Conservation (phyloP, 1,140 invertebrate species). For the Littorina saxatilis region DNA sequence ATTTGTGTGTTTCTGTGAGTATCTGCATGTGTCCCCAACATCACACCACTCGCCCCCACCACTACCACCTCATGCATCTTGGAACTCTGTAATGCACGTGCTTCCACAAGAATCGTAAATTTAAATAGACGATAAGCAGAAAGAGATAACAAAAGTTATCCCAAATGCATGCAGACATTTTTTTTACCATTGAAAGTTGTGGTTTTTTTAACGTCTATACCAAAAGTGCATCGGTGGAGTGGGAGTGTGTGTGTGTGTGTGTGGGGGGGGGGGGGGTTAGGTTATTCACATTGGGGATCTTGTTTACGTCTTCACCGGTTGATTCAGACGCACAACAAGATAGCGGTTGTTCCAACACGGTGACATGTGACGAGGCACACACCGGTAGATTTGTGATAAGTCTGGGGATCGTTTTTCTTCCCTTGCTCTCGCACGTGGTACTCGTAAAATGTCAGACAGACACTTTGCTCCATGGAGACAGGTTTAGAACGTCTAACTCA, state of each 20-base stretch:
- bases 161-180: too few relatives aligned
- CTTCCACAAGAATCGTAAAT: not conserved
- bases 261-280: too few relatives aligned
- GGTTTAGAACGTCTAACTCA: too few relatives aligned
- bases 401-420: not conserved
- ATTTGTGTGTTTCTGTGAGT: constrained; percentile 7
- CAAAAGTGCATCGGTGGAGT: too few relatives aligned
- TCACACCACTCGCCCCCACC: not conserved
- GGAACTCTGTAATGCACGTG: too few relatives aligned
- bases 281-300: not conserved
- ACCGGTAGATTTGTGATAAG: constrained; percentile 1
- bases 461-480: too few relatives aligned
- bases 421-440: not conserved
- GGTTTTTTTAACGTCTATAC: not conserved
- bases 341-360: not conserved
- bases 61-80: too few relatives aligned
- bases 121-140: not conserved
- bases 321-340: not conserved
- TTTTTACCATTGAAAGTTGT: not conserved
- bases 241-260: too few relatives aligned
- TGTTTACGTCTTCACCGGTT: not conserved
- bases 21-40: not conserved
- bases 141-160: not conserved
- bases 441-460: too few relatives aligned
- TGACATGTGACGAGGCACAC: not conserved